Conservation (phyloP, 2,113 vertebrate genomes). For the Meleagris gallopavo region DNA sequence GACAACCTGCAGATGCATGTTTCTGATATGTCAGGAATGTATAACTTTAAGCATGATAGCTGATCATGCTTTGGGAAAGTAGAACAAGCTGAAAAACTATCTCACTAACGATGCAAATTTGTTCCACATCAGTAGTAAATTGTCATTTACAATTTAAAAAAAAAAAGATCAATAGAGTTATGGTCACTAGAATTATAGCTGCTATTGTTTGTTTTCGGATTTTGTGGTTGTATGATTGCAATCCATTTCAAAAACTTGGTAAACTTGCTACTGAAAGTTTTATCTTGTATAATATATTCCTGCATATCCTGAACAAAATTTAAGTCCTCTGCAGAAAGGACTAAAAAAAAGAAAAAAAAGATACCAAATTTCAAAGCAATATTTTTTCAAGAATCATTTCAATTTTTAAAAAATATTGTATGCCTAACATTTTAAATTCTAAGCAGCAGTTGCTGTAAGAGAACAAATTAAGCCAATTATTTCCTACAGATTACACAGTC, state of each 20-base stretch:
- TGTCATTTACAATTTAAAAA: slow-evolving; percentile 58
- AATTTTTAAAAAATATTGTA: neutral
- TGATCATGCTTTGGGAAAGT: slow-evolving; percentile 80
- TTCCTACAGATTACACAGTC: neutral
- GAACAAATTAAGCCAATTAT: neutral
- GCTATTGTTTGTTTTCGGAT: slow-evolving; percentile 57
- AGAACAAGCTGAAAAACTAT: slow-evolving; percentile 75
- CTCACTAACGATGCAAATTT: slow-evolving; percentile 81
- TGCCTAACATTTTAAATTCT: neutral
- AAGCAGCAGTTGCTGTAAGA: neutral
- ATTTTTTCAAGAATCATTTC: neutral
- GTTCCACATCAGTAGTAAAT: slow-evolving; percentile 63
- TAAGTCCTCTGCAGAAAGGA: neutral
- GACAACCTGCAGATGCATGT: slow-evolving; percentile 79
- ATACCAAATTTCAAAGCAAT: neutral
- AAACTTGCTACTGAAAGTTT: slow-evolving; percentile 61
- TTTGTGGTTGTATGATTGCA: slow-evolving; percentile 30
- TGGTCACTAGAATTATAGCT: slow-evolving; percentile 45
- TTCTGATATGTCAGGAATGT: slow-evolving; percentile 85
- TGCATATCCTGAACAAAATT: slow-evolving; percentile 57
- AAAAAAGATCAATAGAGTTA: slow-evolving; percentile 47
- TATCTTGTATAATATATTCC: slow-evolving; percentile 37
- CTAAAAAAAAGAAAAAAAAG: neutral
- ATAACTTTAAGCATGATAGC: slow-evolving; percentile 86
- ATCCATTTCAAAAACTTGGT: slow-evolving; percentile 43